Conservation (phyloP, 2,113 vertebrate genomes). For the Mus spicilegus region DNA sequence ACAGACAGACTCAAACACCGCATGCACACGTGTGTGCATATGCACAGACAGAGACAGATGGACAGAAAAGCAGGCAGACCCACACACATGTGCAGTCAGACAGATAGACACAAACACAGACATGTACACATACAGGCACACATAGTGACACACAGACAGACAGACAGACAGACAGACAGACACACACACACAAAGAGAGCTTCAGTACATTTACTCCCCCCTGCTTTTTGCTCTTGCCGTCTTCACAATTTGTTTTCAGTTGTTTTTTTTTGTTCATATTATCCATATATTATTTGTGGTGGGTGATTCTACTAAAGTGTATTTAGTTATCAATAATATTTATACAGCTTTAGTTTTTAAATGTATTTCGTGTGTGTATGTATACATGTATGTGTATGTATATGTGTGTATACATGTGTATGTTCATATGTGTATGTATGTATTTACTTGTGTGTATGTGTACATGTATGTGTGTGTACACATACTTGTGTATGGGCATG, state of each 20-base stretch:
- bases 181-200: not conserved
- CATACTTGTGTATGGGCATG: no score
- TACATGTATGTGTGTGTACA: rapidly evolving
- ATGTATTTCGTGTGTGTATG: not conserved
- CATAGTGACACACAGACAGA: not conserved
- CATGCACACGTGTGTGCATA: not conserved
- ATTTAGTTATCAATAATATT: not conserved
- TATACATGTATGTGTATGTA: not conserved
- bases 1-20: not conserved
- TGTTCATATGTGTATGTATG: not conserved
- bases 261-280: not conserved
- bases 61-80: not conserved
- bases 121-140: not conserved
- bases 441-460: not conserved
- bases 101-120: no score
- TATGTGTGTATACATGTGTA: not conserved
- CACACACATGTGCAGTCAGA: not conserved
- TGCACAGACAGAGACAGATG: not conserved
- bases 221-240: not conserved
- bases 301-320: not conserved
- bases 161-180: no score
- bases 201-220: not conserved
- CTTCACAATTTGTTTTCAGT: not conserved
- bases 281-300: not conserved
- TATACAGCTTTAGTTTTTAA: not conserved